Conservation (phyloP, 1,140 invertebrate species). For the Hestina assimilis region DNA sequence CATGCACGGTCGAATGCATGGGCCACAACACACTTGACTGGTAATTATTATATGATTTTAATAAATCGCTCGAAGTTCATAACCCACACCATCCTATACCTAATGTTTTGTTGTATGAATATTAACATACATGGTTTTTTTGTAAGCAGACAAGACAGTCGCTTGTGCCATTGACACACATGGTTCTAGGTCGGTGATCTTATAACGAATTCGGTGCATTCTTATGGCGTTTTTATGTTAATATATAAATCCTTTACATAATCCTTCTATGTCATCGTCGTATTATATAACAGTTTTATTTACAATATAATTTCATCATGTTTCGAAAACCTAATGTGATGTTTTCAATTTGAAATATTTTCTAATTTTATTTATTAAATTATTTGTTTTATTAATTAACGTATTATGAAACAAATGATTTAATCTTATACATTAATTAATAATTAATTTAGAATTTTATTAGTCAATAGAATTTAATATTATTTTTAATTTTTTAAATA, state of each 20-base stretch:
- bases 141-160: slow-evolving; percentile 13
- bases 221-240: slow-evolving; percentile 27
- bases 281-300: background rate
- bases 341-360: background rate
- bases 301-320: background rate
- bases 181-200: slow-evolving; percentile 21
- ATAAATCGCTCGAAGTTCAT: background rate
- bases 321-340: background rate
- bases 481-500: no score
- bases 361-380: no score
- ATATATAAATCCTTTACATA: slow-evolving; percentile 8
- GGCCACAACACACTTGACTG: no score
- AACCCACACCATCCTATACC: background rate
- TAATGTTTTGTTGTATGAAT: slow-evolving; percentile 16
- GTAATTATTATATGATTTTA: no score
- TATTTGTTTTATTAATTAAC: no score
- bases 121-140: slow-evolving; percentile 17
- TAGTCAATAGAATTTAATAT: no score
- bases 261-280: background rate
- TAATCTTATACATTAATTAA: no score
- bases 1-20: no score
- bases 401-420: no score
- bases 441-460: no score
- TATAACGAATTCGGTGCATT: slow-evolving; percentile 23
- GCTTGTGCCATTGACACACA: slow-evolving; percentile 29